A percentile compares a stretch with the other conserved stretches of the same genome.
phyloP scores from a whole-genome alignment of 2,888 invertebrate species.

The Cephus pulcher region DNA sequence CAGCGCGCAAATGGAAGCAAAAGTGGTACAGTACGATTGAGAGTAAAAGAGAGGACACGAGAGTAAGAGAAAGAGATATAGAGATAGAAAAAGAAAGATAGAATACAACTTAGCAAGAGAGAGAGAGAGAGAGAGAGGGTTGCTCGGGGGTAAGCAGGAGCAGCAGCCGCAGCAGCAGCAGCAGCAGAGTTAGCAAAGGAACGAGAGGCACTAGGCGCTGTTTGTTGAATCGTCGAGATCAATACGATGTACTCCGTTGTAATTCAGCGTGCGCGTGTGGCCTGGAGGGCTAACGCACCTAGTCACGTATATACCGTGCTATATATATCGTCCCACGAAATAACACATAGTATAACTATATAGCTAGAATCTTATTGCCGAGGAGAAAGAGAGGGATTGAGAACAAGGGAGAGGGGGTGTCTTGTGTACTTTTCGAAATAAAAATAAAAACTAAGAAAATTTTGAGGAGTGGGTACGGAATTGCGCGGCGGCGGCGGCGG shows the following conservation, averaged over 20 bases:
- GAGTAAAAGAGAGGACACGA: slow-evolving; percentile 19
- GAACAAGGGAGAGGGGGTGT: neutral
- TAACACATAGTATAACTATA: neutral
- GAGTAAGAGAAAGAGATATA: neutral
- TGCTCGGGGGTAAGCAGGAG: slow-evolving; percentile 24
- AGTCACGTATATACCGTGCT: neutral
- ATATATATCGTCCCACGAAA: neutral
- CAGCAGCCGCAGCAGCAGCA: slow-evolving; percentile 23
- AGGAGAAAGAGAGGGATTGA: neutral
- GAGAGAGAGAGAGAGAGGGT: slow-evolving; percentile 16
- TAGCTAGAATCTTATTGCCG: neutral
- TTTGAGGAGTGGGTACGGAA: neutral
- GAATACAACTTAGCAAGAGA: neutral
- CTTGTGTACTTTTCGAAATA: neutral
- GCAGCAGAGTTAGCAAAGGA: slow-evolving; percentile 34
- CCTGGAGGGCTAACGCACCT: slow-evolving; percentile 5
- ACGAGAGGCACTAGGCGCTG: slow-evolving; percentile 57
- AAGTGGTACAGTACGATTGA: neutral
- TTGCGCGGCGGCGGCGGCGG: no score
- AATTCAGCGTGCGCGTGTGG: slow-evolving; percentile 36
- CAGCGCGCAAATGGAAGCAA: neutral
- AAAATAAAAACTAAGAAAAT: neutral
- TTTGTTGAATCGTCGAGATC: slow-evolving; percentile 64
- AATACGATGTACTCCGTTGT: slow-evolving; percentile 56
- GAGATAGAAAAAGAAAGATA: neutral